Evolutionary conservation across 2,888 invertebrate genomes (phyloP).

Genomic region (Drosophila formosana): DNA sequence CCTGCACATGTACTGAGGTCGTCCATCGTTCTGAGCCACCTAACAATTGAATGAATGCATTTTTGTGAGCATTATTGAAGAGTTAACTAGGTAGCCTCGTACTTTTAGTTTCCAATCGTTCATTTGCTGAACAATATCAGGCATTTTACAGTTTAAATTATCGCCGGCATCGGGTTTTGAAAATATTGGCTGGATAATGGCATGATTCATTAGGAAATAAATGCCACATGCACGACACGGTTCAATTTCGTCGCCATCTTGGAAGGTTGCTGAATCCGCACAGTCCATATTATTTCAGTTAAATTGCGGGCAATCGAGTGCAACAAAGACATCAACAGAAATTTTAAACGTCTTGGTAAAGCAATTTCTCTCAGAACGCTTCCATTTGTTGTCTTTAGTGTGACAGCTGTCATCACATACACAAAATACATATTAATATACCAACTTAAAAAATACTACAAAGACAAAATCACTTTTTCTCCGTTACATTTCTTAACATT

Average conservation of each 20-base stretch:
- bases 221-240: constrained; percentile 80
- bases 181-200: constrained; percentile 57
- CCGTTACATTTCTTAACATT: no score
- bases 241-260: constrained; percentile 65
- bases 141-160: constrained; percentile 57
- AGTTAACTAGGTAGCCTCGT: background rate
- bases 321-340: constrained; percentile 24
- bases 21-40: constrained; percentile 72
- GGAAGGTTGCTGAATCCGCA: constrained; percentile 37
- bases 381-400: constrained; percentile 11
- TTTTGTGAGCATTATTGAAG: background rate
- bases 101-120: constrained; percentile 76
- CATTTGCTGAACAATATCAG: constrained; percentile 71
- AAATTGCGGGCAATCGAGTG: background rate
- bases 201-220: constrained; percentile 51
- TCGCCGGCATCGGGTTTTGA: constrained; percentile 45
- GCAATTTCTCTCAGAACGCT: constrained; percentile 31
- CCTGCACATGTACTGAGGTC: constrained; percentile 76
- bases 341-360: constrained; percentile 7
- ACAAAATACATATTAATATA: background rate
- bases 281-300: constrained; percentile 50
- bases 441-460: no score
- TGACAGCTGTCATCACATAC: background rate
- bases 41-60: constrained; percentile 24
- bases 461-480: background rate